Evolutionary conservation across 1,140 invertebrate genomes (phyloP).

Genomic region (Drosophila arawakana): DNA sequence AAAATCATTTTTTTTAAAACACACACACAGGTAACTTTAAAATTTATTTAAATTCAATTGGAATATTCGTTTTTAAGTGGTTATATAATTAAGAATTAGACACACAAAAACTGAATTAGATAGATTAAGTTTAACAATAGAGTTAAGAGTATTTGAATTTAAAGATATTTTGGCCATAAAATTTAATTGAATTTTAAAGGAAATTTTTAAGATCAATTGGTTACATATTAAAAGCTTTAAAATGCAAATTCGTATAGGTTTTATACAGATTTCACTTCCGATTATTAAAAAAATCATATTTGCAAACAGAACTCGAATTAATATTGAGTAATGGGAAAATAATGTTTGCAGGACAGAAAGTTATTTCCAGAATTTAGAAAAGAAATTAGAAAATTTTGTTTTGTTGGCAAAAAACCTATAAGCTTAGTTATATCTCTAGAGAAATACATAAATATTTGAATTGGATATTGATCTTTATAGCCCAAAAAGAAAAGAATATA

Average conservation of each 20-base stretch:
- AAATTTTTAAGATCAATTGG: conserved; percentile 38
- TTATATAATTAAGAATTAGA: conserved; percentile 56
- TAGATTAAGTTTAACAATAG: conserved; percentile 52
- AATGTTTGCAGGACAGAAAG: neutral
- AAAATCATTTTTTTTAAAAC: conserved; percentile 52
- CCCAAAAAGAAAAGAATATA: conserved; percentile 58
- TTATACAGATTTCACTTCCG: neutral
- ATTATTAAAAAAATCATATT: neutral
- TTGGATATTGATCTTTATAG: conserved; percentile 24
- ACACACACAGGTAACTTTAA: conserved; percentile 71
- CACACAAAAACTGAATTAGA: conserved; percentile 65
- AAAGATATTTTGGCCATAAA: no score
- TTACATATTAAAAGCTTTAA: conserved; percentile 3
- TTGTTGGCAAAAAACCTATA: conserved; percentile 39
- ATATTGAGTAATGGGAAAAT: neutral
- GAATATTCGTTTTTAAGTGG: conserved; percentile 39
- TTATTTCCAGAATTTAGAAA: neutral
- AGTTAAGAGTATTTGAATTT: conserved; percentile 9
- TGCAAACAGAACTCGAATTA: neutral
- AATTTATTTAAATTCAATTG: conserved; percentile 53
- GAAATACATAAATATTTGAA: conserved; percentile 4
- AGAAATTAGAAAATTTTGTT: neutral
- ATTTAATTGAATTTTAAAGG: conserved; percentile 9
- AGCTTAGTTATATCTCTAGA: conserved; percentile 9
- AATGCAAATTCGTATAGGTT: conserved; percentile 21